phyloP scores from a whole-genome alignment of 2,113 vertebrate genomes.

The Neotragus moschatus region DNA sequence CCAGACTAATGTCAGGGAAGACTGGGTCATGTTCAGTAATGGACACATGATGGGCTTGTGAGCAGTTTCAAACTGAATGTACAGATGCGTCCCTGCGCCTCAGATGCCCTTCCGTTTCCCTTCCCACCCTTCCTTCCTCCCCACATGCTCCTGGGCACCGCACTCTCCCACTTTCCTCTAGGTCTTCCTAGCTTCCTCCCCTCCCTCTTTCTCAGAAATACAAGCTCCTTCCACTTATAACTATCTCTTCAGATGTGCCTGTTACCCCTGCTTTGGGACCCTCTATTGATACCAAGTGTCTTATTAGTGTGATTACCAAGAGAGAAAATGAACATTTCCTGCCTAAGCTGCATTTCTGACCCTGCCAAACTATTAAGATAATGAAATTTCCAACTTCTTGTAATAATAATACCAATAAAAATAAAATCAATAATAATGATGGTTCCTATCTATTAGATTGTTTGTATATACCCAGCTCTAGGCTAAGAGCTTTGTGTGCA shows the following conservation, averaged over 20 bases:
- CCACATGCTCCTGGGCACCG: fast-evolving
- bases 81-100: background rate
- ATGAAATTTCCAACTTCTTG: background rate
- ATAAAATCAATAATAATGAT: background rate
- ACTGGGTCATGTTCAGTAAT: background rate
- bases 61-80: background rate
- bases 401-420: background rate
- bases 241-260: background rate
- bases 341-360: background rate
- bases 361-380: background rate
- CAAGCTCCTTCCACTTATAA: background rate
- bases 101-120: fast-evolving
- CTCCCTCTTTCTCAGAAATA: background rate
- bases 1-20: background rate
- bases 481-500: background rate
- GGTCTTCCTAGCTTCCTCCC: background rate
- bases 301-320: background rate
- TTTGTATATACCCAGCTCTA: background rate
- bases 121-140: background rate
- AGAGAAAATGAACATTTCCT: background rate
- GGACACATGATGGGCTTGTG: background rate
- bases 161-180: too few species aligned
- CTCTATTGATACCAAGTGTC: background rate
- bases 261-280: background rate
- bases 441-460: background rate